These are phyloP conservation scores for Sycobia sp. DNA, from an alignment of 1,140 invertebrate genomes.

Conservation along the genomic window DNA sequence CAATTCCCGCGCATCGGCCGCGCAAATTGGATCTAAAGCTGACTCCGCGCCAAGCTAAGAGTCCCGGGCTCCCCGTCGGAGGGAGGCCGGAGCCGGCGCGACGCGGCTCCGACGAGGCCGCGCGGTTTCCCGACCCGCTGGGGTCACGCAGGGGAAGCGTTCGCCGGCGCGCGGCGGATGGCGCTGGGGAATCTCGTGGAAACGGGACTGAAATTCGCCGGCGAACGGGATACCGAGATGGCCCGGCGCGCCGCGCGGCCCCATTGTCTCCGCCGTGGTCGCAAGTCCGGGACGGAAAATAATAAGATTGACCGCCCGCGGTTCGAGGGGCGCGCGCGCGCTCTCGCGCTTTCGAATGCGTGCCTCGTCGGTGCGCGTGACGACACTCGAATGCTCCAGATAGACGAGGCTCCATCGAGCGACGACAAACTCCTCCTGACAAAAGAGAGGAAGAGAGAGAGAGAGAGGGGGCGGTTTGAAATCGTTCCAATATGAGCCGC, in stretches of 20 bases:
- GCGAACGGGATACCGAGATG: background rate
- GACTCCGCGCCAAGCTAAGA: no score
- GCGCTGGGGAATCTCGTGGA: conserved; percentile 26
- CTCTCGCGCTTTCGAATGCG: no score
- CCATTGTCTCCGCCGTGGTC: conserved; percentile 2
- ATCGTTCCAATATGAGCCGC: no score
- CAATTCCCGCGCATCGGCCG: background rate
- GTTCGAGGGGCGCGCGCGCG: conserved; percentile 26
- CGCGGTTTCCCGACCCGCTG: conserved; percentile 5
- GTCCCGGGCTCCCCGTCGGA: no score
- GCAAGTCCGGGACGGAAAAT: background rate
- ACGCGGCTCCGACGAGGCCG: background rate
- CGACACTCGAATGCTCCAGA: conserved; percentile 36
- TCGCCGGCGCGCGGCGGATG: conserved; percentile 10
- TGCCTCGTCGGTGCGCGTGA: conserved; percentile 32
- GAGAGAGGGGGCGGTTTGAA: no score
- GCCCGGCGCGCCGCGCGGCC: background rate
- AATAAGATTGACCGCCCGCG: conserved; percentile 2
- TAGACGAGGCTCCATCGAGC: no score
- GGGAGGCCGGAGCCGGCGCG: background rate
- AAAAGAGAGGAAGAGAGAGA: no score
- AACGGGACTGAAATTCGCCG: conserved; percentile 23
- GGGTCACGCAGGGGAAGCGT: conserved; percentile 7
- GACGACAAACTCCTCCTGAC: no score
- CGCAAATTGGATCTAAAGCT: conserved; percentile 23